A percentile compares a stretch with the other conserved stretches of the same genome.
Evolutionary conservation across 2,797 vertebrate species (phyloP).

Genomic region (Falco peregrinus): DNA sequence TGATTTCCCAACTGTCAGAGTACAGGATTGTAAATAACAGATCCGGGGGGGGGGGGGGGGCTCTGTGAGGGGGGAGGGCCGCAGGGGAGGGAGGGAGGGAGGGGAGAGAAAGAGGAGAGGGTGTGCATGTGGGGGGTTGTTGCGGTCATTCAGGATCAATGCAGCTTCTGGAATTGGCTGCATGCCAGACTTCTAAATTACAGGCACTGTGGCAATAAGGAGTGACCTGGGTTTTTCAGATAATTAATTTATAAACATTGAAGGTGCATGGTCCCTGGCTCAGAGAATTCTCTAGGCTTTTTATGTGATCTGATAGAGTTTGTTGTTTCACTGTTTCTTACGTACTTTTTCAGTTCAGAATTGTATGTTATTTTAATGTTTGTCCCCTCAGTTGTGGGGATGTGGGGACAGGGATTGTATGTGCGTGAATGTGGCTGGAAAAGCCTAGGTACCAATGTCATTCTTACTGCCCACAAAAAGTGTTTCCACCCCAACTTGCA

Average conservation of each 20-base stretch:
- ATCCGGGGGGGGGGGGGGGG: conserved; percentile 40
- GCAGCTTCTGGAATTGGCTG: conserved; percentile 66
- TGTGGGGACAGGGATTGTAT: not conserved
- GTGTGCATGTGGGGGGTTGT: conserved; percentile 52
- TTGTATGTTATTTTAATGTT: accelerated
- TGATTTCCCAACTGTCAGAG: conserved; percentile 86
- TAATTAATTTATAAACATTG: conserved; percentile 71
- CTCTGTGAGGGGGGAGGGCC: not conserved
- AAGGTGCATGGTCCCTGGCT: not conserved
- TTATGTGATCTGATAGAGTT: not conserved
- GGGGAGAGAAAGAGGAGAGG: not conserved
- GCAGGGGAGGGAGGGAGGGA: not conserved
- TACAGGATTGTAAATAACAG: conserved; percentile 82
- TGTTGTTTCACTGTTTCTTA: not conserved
- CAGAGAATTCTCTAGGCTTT: not conserved
- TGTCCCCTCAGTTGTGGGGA: not conserved
- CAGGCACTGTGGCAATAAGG: conserved; percentile 75
- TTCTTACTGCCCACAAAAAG: not conserved
- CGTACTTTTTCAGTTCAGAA: accelerated
- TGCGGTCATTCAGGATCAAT: conserved; percentile 67
- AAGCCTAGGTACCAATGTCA: accelerated
- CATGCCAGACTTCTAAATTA: conserved; percentile 77
- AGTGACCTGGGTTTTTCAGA: conserved; percentile 67
- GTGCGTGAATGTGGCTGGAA: not conserved
- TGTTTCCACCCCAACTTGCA: not conserved